Percentiles rank a stretch among this genome's conserved stretches.
phyloP scores from a whole-genome alignment of 1,140 invertebrate genomes.

The Drosophila carrolli region DNA sequence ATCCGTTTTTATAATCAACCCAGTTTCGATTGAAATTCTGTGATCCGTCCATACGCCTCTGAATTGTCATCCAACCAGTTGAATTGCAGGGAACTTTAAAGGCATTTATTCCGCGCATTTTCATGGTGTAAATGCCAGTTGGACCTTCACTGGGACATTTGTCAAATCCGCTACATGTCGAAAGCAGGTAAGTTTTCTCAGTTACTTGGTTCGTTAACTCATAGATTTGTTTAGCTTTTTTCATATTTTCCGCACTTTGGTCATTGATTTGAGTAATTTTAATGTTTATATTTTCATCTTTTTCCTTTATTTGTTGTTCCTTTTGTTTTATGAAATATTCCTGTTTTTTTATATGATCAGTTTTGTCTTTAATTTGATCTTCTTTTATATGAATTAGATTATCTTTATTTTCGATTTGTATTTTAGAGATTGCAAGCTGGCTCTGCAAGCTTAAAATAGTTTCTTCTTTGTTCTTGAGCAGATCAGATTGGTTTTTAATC shows the following conservation, averaged over 20 bases:
- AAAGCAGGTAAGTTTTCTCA: not conserved
- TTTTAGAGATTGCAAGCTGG: not conserved
- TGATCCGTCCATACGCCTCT: slow-evolving; percentile 85
- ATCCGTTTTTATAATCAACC: slow-evolving; percentile 86
- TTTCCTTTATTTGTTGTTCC: too few relatives aligned
- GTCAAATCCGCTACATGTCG: not conserved
- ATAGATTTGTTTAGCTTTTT: not conserved
- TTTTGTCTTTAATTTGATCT: not conserved
- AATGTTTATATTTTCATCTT: too few relatives aligned
- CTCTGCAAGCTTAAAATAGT: not conserved
- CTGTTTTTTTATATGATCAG: not conserved
- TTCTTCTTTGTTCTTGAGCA: not conserved
- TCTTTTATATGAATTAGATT: not conserved
- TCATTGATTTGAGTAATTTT: not conserved
- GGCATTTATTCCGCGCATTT: slow-evolving; percentile 1
- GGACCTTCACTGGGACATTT: not conserved
- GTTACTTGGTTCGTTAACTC: not conserved
- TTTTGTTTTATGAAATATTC: too few relatives aligned
- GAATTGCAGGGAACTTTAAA: not conserved
- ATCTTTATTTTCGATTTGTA: not conserved
- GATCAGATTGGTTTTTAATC: too few relatives aligned
- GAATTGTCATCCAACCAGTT: slow-evolving; percentile 86
- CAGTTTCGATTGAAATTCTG: not conserved
- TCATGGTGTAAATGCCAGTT: not conserved
- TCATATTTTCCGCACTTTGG: not conserved